Evolutionary conservation across 1,140 invertebrate genomes (phyloP), one percentile per base, ranked within the genome.

Genomic region (Drosophila rhopaloa): DNA sequence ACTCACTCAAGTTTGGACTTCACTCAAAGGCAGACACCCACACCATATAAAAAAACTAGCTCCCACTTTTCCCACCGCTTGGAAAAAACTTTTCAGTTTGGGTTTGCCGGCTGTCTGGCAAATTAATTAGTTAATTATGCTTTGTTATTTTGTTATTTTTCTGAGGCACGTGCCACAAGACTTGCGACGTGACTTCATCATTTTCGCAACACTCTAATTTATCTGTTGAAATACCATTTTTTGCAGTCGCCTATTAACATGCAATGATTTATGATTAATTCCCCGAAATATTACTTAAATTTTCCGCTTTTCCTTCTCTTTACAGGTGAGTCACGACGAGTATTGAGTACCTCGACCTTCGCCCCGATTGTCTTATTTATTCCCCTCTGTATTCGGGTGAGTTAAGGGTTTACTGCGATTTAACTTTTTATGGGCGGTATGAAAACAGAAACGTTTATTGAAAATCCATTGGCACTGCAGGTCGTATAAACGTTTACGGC

Each of bases 71-170:
- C 32, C 57, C 44, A 19, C 9, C 51, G 40, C 65, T 59, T 50
- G 29, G 27, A 43, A 53, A 67, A 67, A 67, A 56, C 35, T 74
- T 61, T 83, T 73, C 61, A 63, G 29, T 77, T 77, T 73, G 46
- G 48, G 43, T 50, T 46, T 46, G 43, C 37, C 54, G 44, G 27
- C 68, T 50, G 68, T 74, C 72, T 53, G 58, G 70, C 75, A 72
- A 82, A 88, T 86, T 82, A 86, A 86, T 86, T 86, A 82, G 83
- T 77, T 86, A 79, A 85, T 79, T 88, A 86, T 70, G 68, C 68
- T 81, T 66, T 70, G 63, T 70, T 76, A 55, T 54, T 78, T 79
- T 54, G 14, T 63, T 43, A 7, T 43, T 24, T 38, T 6, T 37
- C 9, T 16, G 40, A 24, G 76, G 75, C 79, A 85, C 82, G 82